Base-by-base conservation (phyloP, 1,140 invertebrate genomes). In the Drosophila yakuba region DNA sequence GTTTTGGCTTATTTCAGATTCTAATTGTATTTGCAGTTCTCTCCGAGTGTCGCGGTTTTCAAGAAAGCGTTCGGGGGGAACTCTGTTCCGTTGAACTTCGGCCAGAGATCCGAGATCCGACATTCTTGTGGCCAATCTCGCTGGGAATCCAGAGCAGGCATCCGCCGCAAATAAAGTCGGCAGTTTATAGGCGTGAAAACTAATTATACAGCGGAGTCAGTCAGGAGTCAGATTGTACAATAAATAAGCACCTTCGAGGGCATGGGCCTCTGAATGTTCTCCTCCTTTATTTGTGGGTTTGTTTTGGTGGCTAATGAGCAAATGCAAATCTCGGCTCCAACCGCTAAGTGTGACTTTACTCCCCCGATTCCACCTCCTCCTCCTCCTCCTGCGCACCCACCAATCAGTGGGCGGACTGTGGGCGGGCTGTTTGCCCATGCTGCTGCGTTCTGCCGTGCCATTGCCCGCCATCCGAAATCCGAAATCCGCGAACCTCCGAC, bases 151-250 rank as follows among this genome's bases (percentile, higher is more conserved):
- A 75, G 71, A 63, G 63, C 69, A 75, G 52, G 74, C 71, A 72
- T 82, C 71, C 74, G 82, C 82, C 62, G 50, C 78, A 79, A 81
- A 86, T 81, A 82, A 86, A 86, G 74, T 73, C 48, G 66, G 66
- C 83, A 67, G 55, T 86, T 86, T 82, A 86, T 64, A 73, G 82
- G 83, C 83, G 82, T 69, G 66, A 86, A 88, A 73, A 86, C 85
- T 86, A 86, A 86, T 86, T 86, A 86, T 83, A 79, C 82, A 86
- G 50, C 45, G 54, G 41, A 61, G 58, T 72, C 64, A 75, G 78
- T 51, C 68, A 67, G 61, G 47, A 79, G 61, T 60, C 66, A 39
- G 72, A 78, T 78, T 75, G 67, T 63, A 66, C 78, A 81, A 81
- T 81, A 86, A 86, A 86, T 86, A 78, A 67, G 69, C 48, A 54